phyloP scores from a whole-genome alignment of 2,113 vertebrate genomes.

The Pteropus alecto region DNA sequence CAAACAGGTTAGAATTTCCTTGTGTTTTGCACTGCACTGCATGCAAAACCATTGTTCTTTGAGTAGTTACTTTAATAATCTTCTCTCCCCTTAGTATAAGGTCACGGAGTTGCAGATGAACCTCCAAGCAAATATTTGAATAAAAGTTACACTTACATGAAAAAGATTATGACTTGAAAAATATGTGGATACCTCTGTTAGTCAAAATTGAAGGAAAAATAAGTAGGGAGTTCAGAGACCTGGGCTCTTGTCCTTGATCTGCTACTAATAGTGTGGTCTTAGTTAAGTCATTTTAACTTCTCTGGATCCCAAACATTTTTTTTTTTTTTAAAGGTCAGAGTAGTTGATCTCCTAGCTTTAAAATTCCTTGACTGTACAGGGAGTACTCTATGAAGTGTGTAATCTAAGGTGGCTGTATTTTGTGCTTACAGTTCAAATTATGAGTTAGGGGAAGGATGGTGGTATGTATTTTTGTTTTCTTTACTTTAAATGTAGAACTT shows the following conservation, averaged over 20 bases:
- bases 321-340: background rate
- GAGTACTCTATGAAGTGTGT: slow-evolving; percentile 28
- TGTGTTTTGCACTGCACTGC: slow-evolving; percentile 54
- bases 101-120: slow-evolving; percentile 20
- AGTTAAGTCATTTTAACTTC: background rate
- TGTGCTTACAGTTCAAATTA: slow-evolving; percentile 29
- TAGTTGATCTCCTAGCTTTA: background rate
- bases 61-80: slow-evolving; percentile 48
- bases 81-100: background rate
- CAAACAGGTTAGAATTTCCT: slow-evolving; percentile 63
- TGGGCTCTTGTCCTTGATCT: slow-evolving; percentile 32
- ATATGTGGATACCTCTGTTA: background rate
- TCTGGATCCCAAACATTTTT: background rate
- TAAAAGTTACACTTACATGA: slow-evolving; percentile 16
- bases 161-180: slow-evolving; percentile 50
- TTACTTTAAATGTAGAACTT: slow-evolving; percentile 8
- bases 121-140: slow-evolving; percentile 46
- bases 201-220: slow-evolving; percentile 26
- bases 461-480: background rate
- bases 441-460: background rate
- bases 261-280: background rate
- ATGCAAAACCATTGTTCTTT: slow-evolving; percentile 59
- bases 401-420: slow-evolving; percentile 35
- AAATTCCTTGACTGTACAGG: background rate
- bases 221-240: background rate